A percentile compares a stretch with the other conserved stretches of the same genome.
phyloP scores from a whole-genome alignment of 1,140 invertebrate genomes.

The Cydia amplana region DNA sequence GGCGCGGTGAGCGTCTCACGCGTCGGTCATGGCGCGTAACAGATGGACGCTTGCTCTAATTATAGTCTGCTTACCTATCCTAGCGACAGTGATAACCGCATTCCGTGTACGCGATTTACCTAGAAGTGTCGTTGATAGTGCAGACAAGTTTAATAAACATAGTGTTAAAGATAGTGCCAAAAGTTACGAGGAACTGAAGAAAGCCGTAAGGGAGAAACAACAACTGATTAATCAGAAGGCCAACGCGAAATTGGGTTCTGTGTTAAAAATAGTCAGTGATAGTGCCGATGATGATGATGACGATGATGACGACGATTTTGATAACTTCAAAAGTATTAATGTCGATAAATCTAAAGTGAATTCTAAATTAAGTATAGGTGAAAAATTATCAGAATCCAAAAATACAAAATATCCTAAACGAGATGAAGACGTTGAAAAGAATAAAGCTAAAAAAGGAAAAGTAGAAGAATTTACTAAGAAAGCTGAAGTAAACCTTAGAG shows the following conservation, averaged over 20 bases:
- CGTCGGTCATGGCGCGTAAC: constrained; percentile 69
- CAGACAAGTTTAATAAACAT: constrained; percentile 59
- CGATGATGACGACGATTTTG: constrained; percentile 37
- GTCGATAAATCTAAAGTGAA: constrained; percentile 36
- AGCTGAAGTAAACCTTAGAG: constrained; percentile 25
- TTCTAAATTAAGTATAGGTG: neutral
- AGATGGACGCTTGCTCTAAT: constrained; percentile 72
- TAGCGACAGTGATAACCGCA: constrained; percentile 74
- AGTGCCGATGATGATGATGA: constrained; percentile 43
- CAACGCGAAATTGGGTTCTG: constrained; percentile 39
- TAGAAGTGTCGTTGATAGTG: constrained; percentile 54
- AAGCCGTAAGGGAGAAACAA: constrained; percentile 54
- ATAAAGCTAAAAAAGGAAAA: constrained; percentile 26
- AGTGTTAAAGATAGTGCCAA: constrained; percentile 69
- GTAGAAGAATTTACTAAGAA: constrained; percentile 22
- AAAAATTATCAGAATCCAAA: neutral
- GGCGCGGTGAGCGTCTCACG: constrained; percentile 67
- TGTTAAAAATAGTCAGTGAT: constrained; percentile 41
- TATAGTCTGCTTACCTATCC: constrained; percentile 67
- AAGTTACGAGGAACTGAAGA: constrained; percentile 57
- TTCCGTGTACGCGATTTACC: constrained; percentile 74
- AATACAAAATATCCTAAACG: neutral
- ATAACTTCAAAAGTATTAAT: constrained; percentile 39
- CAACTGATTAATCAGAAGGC: constrained; percentile 41
- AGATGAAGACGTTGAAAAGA: constrained; percentile 33